Evolutionary conservation across 2,113 vertebrate genomes (phyloP).

Genomic region (Oryzias celebensis): DNA sequence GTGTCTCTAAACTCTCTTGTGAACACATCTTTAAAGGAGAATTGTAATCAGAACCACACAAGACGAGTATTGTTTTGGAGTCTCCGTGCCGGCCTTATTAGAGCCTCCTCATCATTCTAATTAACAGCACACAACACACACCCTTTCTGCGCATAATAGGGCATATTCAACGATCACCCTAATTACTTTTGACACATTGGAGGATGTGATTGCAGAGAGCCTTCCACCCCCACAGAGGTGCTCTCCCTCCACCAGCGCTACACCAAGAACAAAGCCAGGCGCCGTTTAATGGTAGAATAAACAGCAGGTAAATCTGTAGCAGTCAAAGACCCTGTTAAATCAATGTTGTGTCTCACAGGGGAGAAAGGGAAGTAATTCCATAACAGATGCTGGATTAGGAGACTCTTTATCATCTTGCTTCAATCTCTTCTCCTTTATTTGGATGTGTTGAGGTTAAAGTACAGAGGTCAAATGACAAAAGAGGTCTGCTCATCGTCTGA

Average conservation of each 20-base stretch:
- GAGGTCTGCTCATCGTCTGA: conserved; percentile 33
- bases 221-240: conserved; percentile 44
- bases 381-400: conserved; percentile 47
- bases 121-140: conserved; percentile 57
- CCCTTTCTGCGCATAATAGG: conserved; percentile 54
- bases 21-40: conserved; percentile 5
- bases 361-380: conserved; percentile 56
- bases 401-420: conserved; percentile 33
- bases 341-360: conserved; percentile 49
- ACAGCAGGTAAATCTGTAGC: conserved; percentile 60
- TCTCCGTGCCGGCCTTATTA: conserved; percentile 43
- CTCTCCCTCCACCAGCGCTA: conserved; percentile 26
- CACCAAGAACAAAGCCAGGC: conserved; percentile 30
- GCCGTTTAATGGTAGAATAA: conserved; percentile 45
- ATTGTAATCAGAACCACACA: conserved; percentile 30
- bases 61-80: conserved; percentile 17
- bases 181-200: conserved; percentile 74
- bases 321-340: conserved; percentile 55
- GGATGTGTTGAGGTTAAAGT: conserved; percentile 9
- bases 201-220: conserved; percentile 53
- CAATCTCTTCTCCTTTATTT: background rate
- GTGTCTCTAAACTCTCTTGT: conserved; percentile 2
- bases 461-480: conserved; percentile 43
- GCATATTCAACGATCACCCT: conserved; percentile 58
- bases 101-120: conserved; percentile 60